phyloP scores from a whole-genome alignment of 2,888 invertebrate genomes.

The Dryadula phaetusa region DNA sequence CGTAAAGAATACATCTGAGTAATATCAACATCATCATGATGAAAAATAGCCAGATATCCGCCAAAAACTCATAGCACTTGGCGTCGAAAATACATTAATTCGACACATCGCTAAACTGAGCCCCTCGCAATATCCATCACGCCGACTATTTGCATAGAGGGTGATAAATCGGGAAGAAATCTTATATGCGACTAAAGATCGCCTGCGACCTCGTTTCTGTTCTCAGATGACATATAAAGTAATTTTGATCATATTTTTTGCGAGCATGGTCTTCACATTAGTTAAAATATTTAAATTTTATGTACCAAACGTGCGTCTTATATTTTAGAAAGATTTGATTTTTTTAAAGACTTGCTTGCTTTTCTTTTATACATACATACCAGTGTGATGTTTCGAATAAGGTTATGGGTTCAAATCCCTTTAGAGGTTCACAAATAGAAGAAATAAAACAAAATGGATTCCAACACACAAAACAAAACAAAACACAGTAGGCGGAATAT shows the following conservation, averaged over 20 bases:
- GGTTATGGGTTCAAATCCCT: neutral
- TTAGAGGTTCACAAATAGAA: neutral
- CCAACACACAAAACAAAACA: neutral
- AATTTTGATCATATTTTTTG: neutral
- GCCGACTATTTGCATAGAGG: conserved; percentile 80
- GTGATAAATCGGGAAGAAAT: conserved; percentile 81
- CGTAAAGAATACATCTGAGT: conserved; percentile 31
- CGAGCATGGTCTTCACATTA: neutral
- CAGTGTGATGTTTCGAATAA: neutral
- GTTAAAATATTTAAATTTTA: neutral
- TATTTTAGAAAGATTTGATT: neutral
- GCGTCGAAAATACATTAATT: conserved; percentile 76
- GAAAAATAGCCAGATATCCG: conserved; percentile 57
- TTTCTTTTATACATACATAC: neutral
- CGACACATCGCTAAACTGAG: conserved; percentile 69
- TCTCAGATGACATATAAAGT: conserved; percentile 10
- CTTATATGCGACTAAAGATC: conserved; percentile 73
- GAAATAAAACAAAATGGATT: neutral
- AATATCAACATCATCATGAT: conserved; percentile 45
- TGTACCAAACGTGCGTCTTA: neutral
- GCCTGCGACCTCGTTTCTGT: conserved; percentile 51
- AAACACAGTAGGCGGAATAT: neutral
- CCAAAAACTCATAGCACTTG: conserved; percentile 52
- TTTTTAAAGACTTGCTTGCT: too few species aligned
- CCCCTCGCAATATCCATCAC: conserved; percentile 78